A percentile compares a stretch with the other conserved stretches of the same genome.
phyloP scores from a whole-genome alignment of 2,888 invertebrate species.

The Noctua janthe region DNA sequence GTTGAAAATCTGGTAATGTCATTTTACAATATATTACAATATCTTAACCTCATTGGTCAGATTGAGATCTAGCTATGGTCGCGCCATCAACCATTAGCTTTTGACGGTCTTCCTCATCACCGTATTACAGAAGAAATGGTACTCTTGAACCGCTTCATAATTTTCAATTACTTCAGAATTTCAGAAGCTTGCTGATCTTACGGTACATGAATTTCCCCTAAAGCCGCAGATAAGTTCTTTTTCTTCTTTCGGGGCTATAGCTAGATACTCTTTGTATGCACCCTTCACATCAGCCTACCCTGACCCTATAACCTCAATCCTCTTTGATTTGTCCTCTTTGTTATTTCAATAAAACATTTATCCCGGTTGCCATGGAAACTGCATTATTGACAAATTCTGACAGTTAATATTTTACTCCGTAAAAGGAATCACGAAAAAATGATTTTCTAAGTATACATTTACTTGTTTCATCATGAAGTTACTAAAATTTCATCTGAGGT shows the following conservation, averaged over 20 bases:
- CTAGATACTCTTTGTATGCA: neutral
- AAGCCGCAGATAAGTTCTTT: neutral
- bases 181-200: neutral
- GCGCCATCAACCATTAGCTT: too few species aligned
- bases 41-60: too few species aligned
- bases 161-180: neutral
- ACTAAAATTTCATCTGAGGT: conserved; percentile 92
- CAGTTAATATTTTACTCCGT: conserved; percentile 70
- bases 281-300: conserved; percentile 6
- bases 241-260: neutral
- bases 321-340: conserved; percentile 23
- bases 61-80: too few species aligned
- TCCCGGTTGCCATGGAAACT: conserved; percentile 76
- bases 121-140: neutral
- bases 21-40: too few species aligned
- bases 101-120: too few species aligned
- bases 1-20: too few species aligned
- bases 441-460: conserved; percentile 43
- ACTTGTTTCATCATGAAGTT: conserved; percentile 90
- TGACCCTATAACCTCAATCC: conserved; percentile 52
- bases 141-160: neutral
- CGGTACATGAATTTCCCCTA: neutral
- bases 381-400: conserved; percentile 81
- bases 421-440: conserved; percentile 66
- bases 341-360: conserved; percentile 56